These are phyloP conservation scores for Crocidura indochinensis DNA, from an alignment of 2,797 vertebrate species.

Conservation along the genomic window DNA sequence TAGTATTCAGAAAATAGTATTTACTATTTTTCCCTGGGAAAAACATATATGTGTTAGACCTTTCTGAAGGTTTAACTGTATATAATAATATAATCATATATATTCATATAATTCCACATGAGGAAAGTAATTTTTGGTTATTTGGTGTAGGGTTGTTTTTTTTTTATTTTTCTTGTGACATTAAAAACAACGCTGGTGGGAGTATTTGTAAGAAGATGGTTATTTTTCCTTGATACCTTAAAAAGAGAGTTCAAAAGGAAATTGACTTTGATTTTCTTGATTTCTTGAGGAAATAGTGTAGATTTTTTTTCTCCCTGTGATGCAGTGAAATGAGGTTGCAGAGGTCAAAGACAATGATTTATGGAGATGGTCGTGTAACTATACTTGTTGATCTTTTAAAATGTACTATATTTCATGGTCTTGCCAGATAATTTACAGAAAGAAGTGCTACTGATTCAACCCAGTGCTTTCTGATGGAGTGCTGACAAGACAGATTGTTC, in stretches of 20 bases:
- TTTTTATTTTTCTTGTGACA: conserved; percentile 39
- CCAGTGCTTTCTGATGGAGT: not conserved
- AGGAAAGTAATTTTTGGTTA: not conserved
- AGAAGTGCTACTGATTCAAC: conserved; percentile 12
- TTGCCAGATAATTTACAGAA: conserved; percentile 64
- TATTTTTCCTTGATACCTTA: conserved; percentile 64
- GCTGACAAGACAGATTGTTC: not conserved
- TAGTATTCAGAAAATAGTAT: not conserved
- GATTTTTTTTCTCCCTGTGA: not conserved
- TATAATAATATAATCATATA: too few species aligned
- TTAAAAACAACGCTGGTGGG: conserved; percentile 16
- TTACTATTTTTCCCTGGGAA: conserved; percentile 7
- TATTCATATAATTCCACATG: conserved; percentile 26
- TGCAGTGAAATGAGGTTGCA: conserved; percentile 75
- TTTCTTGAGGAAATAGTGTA: conserved; percentile 73
- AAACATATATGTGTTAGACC: not conserved
- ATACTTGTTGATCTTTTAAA: not conserved
- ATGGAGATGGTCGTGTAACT: conserved; percentile 53
- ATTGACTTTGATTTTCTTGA: conserved; percentile 81
- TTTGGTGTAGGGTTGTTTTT: not conserved
- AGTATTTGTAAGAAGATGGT: conserved; percentile 71
- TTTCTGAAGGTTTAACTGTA: conserved; percentile 45
- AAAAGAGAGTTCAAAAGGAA: conserved; percentile 71
- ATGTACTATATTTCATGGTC: not conserved
- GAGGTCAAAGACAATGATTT: conserved; percentile 79